Base-by-base conservation (phyloP, 1,140 invertebrate genomes). In the Drosophila dunni region DNA sequence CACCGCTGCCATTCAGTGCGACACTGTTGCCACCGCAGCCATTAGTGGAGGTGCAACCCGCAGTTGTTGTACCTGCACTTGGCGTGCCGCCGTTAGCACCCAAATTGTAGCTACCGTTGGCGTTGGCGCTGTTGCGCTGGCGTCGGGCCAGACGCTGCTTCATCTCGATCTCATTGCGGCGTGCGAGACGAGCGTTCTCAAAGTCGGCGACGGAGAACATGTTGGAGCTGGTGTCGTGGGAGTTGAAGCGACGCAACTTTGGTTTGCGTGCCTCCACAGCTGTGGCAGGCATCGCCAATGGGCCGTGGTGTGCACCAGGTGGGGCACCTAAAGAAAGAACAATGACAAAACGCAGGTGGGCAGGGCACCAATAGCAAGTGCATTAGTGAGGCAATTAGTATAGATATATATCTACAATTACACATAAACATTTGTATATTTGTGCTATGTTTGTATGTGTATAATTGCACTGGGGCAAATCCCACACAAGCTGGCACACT, bases 201-300 rank as follows among this genome's bases (percentile, higher is more conserved):
- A 92, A 92, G 54, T 92, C 91, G 4, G 91, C 91, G 54, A 92
- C 91, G 29, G 91, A 92, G 75, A 92, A 92, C 91, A 92, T 92
- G 65, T 92, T 92, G 15, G 91, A 88, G 75, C 91, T 91, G 20
- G 91, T 92, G 60, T 92, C 91, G 78, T 92, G 91, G 56, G 91
- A 92, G 78, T 92, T 92, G 44, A 91, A 92, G 34, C 91, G 85
- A 57, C 91, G 76, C 65, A 92, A 61, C 64, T 92, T 92, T 10
- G 91, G 86, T 58, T 92, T 92, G 29, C 90, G 81, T 57, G 81
- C 91, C 68, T 90, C 91, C 15, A 38, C 70, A 10, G 62, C 69
- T 6, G 61, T 51, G 36, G 44, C 53, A 15, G 62, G 38, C 63
- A 72, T 77, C n/a, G 67, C 20, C 66, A 75, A 57, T 40, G 80